Evolutionary conservation across 2,113 vertebrate species (phyloP), one percentile per base, ranked within the genome.

Genomic region (Geococcyx californianus): DNA sequence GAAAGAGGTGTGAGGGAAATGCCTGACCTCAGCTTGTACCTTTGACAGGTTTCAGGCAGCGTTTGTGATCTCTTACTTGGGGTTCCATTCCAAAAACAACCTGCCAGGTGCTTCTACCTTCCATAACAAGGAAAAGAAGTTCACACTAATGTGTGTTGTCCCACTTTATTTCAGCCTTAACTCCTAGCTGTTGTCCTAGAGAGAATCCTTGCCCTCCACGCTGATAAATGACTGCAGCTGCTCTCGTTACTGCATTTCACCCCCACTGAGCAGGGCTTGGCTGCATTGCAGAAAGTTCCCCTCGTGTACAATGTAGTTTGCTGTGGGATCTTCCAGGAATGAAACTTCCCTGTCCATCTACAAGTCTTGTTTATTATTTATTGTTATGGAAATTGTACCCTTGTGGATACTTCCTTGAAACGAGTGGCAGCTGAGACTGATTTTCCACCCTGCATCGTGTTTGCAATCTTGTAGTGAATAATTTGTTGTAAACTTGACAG

Each of bases 311-410:
- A 2, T 0, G 4, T 31, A 42, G n/a, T 9, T 82, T 84, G 40
- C 67, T 75, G 15, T 80, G 94, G 79, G 54, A 68, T 92, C 58
- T 77, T 86, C 64, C 51, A 29, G 45, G 49, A 20, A 56, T 75
- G 77, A 83, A 11, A 26, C 40, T 84, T 47, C 51, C 49, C 58
- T 3, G 7, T 83, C 19, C 10, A 42, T 79, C 83, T 75, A 17
- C 73, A 64, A 36, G 29, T 36, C 54, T 47, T 89, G 28, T 56
- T 87, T 90, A 38, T 89, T 94, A 89, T 84, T 95, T 95, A 80
- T 80, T 79, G 42, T 75, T 87, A 74, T 38, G 70, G 79, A 93
- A 94, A 90, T 84, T 14, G 24, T 52, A 66, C 38, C 21, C 34
- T 69, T 44, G 59, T 59, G 76, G 42, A 29, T 17, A 94, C 52